phyloP scores from a whole-genome alignment of 37 sponge, comb jelly and placozoan genomes.

The Hormiphora californensis region DNA sequence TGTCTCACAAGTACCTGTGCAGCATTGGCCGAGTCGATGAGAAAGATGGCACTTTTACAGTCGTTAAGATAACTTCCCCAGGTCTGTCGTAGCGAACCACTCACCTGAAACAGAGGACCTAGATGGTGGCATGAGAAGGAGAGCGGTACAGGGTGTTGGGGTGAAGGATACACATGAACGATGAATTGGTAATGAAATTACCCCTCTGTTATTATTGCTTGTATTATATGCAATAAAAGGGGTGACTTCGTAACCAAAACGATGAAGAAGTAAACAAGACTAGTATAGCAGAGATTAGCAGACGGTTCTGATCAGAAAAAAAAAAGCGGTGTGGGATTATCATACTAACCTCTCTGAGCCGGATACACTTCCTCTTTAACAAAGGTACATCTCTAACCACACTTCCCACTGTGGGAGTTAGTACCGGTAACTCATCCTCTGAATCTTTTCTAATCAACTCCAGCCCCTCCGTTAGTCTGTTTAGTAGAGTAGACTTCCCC shows the following conservation, averaged over 20 bases:
- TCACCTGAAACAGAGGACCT: constrained; percentile 18
- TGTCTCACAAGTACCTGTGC: constrained; percentile 20
- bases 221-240: too few species aligned
- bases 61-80: background rate
- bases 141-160: too few species aligned
- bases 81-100: constrained; percentile 40
- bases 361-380: constrained; percentile 19
- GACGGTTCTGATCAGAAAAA: too few species aligned
- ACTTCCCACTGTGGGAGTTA: constrained; percentile 39
- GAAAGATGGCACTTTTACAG: background rate
- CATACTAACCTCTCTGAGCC: constrained; percentile 7
- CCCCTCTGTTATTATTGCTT: too few species aligned
- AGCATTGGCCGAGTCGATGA: background rate
- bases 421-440: background rate
- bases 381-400: background rate
- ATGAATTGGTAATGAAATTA: too few species aligned
- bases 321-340: too few species aligned
- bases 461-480: background rate
- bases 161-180: too few species aligned
- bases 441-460: background rate
- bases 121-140: too few species aligned
- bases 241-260: too few species aligned
- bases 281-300: too few species aligned
- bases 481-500: constrained; percentile 25
- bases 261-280: too few species aligned